Evolutionary conservation across 2,888 invertebrate genomes (phyloP).

Genomic region (Allolobophora icterica): DNA sequence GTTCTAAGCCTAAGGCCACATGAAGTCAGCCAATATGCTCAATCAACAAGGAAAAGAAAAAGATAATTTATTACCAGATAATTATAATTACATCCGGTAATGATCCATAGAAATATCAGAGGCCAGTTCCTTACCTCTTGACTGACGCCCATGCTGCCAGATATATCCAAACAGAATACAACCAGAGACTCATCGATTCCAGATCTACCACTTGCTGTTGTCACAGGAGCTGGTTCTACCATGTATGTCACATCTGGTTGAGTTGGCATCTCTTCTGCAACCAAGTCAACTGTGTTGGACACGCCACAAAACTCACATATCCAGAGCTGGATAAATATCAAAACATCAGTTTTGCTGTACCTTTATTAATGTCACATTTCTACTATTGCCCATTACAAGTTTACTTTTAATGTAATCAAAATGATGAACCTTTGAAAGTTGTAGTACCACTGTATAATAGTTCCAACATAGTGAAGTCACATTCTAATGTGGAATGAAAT

Average conservation of each 20-base stretch:
- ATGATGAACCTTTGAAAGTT: no score
- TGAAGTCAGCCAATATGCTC: not conserved
- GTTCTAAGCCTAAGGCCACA: not conserved
- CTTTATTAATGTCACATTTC: not conserved
- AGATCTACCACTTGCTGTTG: constrained; percentile 54
- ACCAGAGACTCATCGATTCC: constrained; percentile 59
- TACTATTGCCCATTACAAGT: not conserved
- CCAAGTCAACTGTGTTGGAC: constrained; percentile 55
- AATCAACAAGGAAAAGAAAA: not conserved
- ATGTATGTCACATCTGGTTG: constrained; percentile 60
- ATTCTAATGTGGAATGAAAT: no score
- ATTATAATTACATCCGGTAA: not conserved
- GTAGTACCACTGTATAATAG: no score
- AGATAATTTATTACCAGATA: not conserved
- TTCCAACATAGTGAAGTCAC: no score
- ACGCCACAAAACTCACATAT: constrained; percentile 60
- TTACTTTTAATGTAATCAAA: no score
- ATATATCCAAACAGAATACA: constrained; percentile 63
- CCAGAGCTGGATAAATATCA: constrained; percentile 60
- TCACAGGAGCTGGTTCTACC: constrained; percentile 58
- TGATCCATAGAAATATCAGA: not conserved
- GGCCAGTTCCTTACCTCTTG: constrained; percentile 53
- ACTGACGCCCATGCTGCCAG: constrained; percentile 64
- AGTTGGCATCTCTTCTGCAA: constrained; percentile 58
- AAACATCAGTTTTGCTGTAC: not conserved